phyloP scores from a whole-genome alignment of 2,113 vertebrate species.

The Lophius piscatorius region DNA sequence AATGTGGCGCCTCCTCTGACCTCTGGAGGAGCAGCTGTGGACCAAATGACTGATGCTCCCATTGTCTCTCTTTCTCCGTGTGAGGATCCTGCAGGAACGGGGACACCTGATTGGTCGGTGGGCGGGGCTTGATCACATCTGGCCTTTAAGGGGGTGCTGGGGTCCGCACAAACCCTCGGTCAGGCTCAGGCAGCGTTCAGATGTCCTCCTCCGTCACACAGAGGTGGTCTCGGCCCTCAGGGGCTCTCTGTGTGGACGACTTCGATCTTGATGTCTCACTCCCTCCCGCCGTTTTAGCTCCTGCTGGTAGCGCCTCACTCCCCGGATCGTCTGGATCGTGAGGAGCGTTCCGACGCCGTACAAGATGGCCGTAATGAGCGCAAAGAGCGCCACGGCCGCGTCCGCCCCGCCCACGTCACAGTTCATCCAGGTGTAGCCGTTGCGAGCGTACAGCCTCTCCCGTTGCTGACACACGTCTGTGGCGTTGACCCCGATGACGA shows the following conservation, averaged over 20 bases:
- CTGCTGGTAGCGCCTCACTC: constrained; percentile 59
- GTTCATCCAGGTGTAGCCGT: constrained; percentile 88
- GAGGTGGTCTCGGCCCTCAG: constrained; percentile 45
- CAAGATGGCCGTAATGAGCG: constrained; percentile 77
- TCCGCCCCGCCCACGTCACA: constrained; percentile 84
- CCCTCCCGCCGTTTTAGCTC: constrained; percentile 45
- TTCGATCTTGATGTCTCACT: constrained; percentile 1
- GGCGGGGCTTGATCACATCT: too few relatives aligned
- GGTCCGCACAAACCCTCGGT: too few relatives aligned
- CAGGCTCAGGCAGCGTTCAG: too few relatives aligned
- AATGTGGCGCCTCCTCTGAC: too few relatives aligned
- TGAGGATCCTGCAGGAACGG: too few relatives aligned
- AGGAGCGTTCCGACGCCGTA: constrained; percentile 75
- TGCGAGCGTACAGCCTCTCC: constrained; percentile 80
- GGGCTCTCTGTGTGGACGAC: constrained; percentile 15
- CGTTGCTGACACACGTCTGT: constrained; percentile 83
- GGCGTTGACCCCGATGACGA: constrained; percentile 82
- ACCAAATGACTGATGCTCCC: too few relatives aligned
- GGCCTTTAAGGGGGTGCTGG: too few relatives aligned
- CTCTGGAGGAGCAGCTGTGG: too few relatives aligned
- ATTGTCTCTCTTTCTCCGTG: too few relatives aligned
- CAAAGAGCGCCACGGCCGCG: constrained; percentile 81
- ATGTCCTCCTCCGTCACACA: constrained; percentile 46
- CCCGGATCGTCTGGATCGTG: constrained; percentile 69
- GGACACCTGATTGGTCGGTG: too few relatives aligned